Percentiles rank a stretch among this genome's conserved stretches.
Conservation (phyloP, 2,113 vertebrate species). For the Rhea americana region DNA sequence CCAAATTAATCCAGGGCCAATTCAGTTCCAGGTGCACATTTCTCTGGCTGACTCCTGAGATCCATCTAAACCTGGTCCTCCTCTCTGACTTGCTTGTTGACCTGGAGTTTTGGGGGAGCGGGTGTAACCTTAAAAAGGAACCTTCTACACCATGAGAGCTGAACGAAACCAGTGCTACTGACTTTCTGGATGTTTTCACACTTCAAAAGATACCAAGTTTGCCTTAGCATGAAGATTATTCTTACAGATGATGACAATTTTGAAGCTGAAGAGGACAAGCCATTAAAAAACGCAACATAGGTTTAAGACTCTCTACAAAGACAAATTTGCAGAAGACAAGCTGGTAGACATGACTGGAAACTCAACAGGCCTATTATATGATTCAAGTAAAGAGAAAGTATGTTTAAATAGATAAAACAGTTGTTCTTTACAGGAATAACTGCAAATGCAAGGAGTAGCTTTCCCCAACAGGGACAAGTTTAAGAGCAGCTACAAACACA, state of each 20-base stretch:
- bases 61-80: background rate
- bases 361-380: background rate
- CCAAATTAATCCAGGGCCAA: background rate
- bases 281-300: background rate
- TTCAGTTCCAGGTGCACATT: background rate
- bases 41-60: background rate
- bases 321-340: background rate
- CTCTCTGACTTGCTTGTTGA: accelerated
- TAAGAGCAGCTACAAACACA: background rate
- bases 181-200: background rate
- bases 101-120: background rate
- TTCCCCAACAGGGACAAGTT: background rate
- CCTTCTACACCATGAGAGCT: background rate
- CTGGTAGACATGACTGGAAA: background rate
- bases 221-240: background rate
- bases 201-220: background rate
- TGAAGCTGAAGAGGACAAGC: background rate
- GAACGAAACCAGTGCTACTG: constrained; percentile 6
- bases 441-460: background rate
- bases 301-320: background rate
- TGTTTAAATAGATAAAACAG: background rate
- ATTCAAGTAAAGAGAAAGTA: background rate
- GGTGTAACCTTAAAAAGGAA: background rate
- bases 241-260: background rate
- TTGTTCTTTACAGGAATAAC: background rate